Percentiles rank a stretch among this genome's conserved stretches.
Evolutionary conservation across 1,140 invertebrate genomes (phyloP).

Genomic region (Acromyrmex heyeri): DNA sequence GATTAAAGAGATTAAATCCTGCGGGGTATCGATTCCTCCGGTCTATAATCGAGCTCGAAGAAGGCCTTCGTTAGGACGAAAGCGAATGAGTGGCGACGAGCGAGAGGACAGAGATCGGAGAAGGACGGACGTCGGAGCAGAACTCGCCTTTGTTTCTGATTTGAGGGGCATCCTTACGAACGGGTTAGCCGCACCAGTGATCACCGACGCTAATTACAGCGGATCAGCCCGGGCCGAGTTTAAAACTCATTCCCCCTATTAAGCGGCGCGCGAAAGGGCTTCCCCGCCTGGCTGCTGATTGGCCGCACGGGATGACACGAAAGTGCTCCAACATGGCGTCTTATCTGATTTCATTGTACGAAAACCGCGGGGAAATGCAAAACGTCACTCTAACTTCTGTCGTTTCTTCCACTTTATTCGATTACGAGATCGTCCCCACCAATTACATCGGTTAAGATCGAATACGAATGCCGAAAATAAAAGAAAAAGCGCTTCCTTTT

Average conservation of each 20-base stretch:
- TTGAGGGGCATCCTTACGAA: constrained; percentile 82
- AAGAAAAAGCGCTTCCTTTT: background rate
- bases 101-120: constrained; percentile 11
- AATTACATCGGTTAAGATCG: constrained; percentile 20
- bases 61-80: constrained; percentile 58
- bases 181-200: constrained; percentile 84
- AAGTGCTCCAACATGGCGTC: constrained; percentile 86
- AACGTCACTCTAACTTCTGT: constrained; percentile 72
- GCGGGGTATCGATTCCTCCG: constrained; percentile 78
- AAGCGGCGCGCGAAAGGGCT: constrained; percentile 80
- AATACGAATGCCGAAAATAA: background rate
- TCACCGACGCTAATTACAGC: constrained; percentile 86
- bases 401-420: constrained; percentile 50
- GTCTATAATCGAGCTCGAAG: constrained; percentile 75
- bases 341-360: constrained; percentile 84
- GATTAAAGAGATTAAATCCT: constrained; percentile 81
- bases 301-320: constrained; percentile 83
- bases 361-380: constrained; percentile 50
- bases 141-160: constrained; percentile 81
- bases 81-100: background rate
- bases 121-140: constrained; percentile 52
- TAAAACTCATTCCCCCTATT: constrained; percentile 84
- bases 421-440: constrained; percentile 1
- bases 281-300: constrained; percentile 79
- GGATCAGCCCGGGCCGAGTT: constrained; percentile 83